Evolutionary conservation across 2,888 invertebrate species (phyloP), one percentile per base, ranked within the genome.

Genomic region (Oligia latruncula): DNA sequence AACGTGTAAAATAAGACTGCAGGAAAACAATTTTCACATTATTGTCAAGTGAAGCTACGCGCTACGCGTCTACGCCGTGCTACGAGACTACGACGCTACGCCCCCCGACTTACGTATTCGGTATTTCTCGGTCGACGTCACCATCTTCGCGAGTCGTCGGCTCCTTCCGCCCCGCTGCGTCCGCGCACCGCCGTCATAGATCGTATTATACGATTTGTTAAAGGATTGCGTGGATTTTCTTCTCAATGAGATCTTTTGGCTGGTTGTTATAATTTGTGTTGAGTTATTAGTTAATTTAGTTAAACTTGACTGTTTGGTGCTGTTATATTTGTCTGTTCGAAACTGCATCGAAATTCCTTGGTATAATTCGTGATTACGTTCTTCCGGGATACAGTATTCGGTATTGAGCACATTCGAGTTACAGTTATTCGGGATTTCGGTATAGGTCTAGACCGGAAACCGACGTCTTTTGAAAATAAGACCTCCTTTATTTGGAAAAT

Each of bases 181-280:
- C 87, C 91, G 92, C 92, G 85, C 93, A 91, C 91, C 89, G 81
- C 80, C 82, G 82, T 68, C 72, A 80, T 82, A 90, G 90, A 93
- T 92, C 92, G 92, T 89, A 91, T 93, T 93, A 93, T 91, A 87
- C 92, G 93, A 94, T 94, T 94, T 92, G 93, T 92, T 91, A 91
- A 92, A 91, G 92, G 93, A 91, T 93, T 93, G 89, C 80, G 86
- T 85, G 86, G 90, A 90, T 91, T 91, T 91, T 88, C 85, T 89
- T 87, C 80, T 87, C 83, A 83, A 77, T 88, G 80, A 82, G 80
- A 78, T 83, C 68, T 88, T 84, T 82, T 80, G 23, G 84, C 83
- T 81, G 75, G 73, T 46, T 80, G 83, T 85, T 83, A 78, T 86
- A 89, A 83, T 88, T 87, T 82, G 65, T 73, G 72, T 87, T 83